These are phyloP conservation scores for Avahi laniger DNA, from an alignment of 2,797 vertebrate genomes.

Conservation along the genomic window DNA sequence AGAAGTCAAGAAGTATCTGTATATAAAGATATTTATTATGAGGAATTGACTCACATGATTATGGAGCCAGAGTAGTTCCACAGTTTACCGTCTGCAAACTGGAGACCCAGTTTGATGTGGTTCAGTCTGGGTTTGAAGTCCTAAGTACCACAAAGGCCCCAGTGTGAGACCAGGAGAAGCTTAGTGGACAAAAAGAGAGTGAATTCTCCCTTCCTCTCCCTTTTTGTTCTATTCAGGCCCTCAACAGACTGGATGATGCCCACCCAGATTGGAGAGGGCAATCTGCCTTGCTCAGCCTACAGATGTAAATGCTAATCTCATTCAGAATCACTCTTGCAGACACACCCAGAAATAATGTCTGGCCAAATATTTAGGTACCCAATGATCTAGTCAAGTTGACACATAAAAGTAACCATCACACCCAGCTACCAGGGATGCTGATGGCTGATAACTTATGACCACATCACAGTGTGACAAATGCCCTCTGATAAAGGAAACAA, in stretches of 20 bases:
- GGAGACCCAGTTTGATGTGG: not conserved
- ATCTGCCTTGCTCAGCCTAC: not conserved
- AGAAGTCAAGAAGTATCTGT: not conserved
- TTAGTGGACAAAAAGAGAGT: not conserved
- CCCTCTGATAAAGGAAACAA: not conserved
- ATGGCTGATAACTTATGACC: not conserved
- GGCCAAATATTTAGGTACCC: not conserved
- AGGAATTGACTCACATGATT: not conserved
- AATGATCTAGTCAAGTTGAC: not conserved
- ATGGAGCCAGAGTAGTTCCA: not conserved
- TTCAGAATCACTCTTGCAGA: not conserved
- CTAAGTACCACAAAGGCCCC: not conserved
- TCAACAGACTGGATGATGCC: not conserved
- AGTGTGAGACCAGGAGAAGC: not conserved
- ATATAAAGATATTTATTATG: not conserved
- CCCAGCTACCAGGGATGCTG: not conserved
- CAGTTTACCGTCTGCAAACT: not conserved
- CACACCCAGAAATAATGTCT: not conserved
- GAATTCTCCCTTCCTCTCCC: not conserved
- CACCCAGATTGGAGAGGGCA: not conserved
- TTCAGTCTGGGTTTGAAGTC: not conserved
- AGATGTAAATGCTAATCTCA: not conserved
- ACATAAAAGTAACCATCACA: not conserved
- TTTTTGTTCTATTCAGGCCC: not conserved
- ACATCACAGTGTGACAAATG: not conserved